These are phyloP conservation scores for Astropecten irregularis DNA, from an alignment of 53 echinoderm and acorn worm genomes.

Conservation along the genomic window DNA sequence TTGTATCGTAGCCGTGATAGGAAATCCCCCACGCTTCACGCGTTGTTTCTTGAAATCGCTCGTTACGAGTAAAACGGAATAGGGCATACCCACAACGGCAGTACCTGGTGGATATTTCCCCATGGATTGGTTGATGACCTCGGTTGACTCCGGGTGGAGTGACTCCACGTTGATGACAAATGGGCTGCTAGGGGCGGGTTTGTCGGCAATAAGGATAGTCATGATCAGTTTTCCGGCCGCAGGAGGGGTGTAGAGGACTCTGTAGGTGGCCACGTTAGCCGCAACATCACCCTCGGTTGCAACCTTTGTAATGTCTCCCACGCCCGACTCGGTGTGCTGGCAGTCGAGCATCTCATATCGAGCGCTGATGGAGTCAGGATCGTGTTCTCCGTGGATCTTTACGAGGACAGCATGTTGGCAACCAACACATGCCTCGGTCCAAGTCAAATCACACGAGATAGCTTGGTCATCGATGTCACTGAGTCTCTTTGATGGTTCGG, in stretches of 20 bases:
- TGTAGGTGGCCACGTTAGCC: background rate
- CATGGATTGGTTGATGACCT: background rate
- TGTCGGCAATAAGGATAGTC: background rate
- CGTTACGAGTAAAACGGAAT: background rate
- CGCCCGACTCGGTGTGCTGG: too few species aligned
- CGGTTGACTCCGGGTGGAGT: background rate
- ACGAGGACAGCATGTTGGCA: background rate
- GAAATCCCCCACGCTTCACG: background rate
- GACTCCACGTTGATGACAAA: background rate
- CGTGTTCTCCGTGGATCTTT: background rate
- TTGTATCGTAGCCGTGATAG: background rate
- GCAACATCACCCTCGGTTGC: background rate
- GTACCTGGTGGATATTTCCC: background rate
- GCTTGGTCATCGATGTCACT: background rate
- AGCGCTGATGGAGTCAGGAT: background rate
- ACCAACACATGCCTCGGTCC: constrained; percentile 20
- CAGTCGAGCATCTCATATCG: background rate
- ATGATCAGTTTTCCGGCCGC: constrained; percentile 2
- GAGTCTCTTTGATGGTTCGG: too few species aligned
- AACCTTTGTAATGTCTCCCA: too few species aligned
- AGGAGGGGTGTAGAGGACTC: constrained; percentile 4
- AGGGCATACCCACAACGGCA: constrained; percentile 30
- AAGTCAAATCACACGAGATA: background rate
- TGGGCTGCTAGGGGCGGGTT: background rate
- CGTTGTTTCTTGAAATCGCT: background rate